Percentiles rank a stretch among this genome's conserved stretches.
Conservation (phyloP, 2,797 vertebrate species). For the Argyrosomus regius region DNA sequence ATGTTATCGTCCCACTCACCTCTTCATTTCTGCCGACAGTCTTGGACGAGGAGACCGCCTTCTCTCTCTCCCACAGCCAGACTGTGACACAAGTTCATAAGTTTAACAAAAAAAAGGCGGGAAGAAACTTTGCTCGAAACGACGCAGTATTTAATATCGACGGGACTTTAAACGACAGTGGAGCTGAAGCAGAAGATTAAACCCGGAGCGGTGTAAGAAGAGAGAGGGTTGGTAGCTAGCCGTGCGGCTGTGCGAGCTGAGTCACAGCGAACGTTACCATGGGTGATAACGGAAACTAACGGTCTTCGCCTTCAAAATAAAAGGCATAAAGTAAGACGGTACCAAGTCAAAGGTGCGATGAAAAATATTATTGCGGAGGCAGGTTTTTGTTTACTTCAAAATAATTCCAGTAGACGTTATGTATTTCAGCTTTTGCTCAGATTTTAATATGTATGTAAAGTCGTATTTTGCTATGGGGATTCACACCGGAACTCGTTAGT, state of each 20-base stretch:
- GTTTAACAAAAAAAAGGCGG: conserved; percentile 11
- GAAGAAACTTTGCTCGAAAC: not conserved
- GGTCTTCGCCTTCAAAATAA: conserved; percentile 29
- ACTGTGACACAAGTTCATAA: conserved; percentile 61
- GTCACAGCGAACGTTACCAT: conserved; percentile 1
- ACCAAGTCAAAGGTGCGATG: too few relatives aligned
- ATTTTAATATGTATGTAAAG: accelerated
- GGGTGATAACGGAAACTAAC: conserved; percentile 30
- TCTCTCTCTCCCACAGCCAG: conserved; percentile 71
- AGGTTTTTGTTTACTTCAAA: accelerated
- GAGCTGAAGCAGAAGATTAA: not conserved
- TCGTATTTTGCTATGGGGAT: not conserved
- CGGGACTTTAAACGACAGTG: accelerated
- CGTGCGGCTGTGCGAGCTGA: not conserved
- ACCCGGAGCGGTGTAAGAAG: not conserved
- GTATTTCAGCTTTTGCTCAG: accelerated
- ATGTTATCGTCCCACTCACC: conserved; percentile 57
- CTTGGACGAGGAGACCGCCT: conserved; percentile 71
- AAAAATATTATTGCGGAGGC: accelerated
- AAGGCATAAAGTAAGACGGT: not conserved
- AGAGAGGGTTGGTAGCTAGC: conserved; percentile 28
- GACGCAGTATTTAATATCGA: accelerated
- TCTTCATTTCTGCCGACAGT: conserved; percentile 79
- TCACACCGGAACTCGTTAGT: not conserved
- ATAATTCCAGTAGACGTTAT: accelerated